A percentile compares a stretch with the other conserved stretches of the same genome.
Evolutionary conservation across 2,113 vertebrate genomes (phyloP).

Genomic region (Etia nguti): DNA sequence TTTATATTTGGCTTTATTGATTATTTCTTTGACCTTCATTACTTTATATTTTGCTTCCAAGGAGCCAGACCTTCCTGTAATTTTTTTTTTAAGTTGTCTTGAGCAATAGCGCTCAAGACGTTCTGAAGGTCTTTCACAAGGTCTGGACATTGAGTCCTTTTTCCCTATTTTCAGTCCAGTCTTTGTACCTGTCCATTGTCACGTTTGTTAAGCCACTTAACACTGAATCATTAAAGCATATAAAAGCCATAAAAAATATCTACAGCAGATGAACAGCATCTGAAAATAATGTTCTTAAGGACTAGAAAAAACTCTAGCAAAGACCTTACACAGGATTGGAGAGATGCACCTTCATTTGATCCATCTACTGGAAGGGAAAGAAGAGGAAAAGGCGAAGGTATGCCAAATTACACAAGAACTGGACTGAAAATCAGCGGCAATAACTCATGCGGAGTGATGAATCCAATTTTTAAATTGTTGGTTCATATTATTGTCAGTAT

Average conservation of each 20-base stretch:
- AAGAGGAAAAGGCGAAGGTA: neutral
- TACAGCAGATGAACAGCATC: neutral
- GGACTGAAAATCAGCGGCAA: neutral
- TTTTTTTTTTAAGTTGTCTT: neutral
- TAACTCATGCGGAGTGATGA: neutral
- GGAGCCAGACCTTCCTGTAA: neutral
- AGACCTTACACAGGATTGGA: neutral
- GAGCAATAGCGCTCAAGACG: neutral
- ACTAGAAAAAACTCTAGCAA: neutral
- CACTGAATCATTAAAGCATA: neutral
- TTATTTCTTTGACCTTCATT: neutral
- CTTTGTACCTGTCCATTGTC: neutral
- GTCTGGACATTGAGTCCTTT: neutral
- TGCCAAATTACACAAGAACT: neutral
- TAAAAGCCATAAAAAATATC: neutral
- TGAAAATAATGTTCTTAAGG: neutral
- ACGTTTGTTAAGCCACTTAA: neutral
- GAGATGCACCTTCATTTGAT: neutral
- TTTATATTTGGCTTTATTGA: neutral
- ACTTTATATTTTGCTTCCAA: neutral
- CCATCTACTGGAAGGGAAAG: neutral
- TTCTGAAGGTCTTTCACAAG: neutral
- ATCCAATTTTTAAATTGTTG: neutral
- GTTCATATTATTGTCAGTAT: neutral
- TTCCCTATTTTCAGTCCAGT: neutral